Percentiles rank a stretch among this genome's conserved stretches.
Evolutionary conservation across 2,113 vertebrate genomes (phyloP).

Genomic region (Dromas ardeola): DNA sequence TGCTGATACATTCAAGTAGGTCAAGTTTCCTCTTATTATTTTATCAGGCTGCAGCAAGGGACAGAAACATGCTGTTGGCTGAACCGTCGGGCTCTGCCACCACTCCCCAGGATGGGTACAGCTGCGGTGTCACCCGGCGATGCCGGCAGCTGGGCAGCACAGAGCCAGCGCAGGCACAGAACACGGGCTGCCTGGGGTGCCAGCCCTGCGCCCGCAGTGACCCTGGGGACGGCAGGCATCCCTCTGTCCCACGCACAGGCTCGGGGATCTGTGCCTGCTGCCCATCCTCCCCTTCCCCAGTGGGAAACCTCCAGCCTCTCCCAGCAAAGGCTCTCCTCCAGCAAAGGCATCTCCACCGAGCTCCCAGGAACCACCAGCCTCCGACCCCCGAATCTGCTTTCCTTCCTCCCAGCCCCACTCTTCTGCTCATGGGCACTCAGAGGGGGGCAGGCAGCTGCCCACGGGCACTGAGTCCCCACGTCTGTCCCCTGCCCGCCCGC

Average conservation of each 20-base stretch:
- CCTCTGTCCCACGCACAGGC: neutral
- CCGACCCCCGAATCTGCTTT: fast-evolving
- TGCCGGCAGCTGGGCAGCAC: neutral
- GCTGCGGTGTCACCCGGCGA: fast-evolving
- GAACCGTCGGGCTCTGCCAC: neutral
- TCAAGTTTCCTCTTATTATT: neutral
- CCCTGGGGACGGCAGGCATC: fast-evolving
- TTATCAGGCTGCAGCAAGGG: neutral
- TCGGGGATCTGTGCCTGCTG: fast-evolving
- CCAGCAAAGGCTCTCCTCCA: fast-evolving
- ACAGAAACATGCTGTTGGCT: fast-evolving
- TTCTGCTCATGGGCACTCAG: fast-evolving
- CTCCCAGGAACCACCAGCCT: neutral
- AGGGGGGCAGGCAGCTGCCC: neutral
- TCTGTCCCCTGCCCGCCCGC: fast-evolving
- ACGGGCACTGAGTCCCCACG: fast-evolving
- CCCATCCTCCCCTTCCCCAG: neutral
- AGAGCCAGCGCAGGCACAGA: neutral
- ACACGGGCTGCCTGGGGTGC: neutral
- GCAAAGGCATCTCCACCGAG: neutral
- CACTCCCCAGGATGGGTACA: fast-evolving
- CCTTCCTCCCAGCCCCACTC: neutral
- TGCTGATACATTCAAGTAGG: neutral
- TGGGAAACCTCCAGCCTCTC: neutral
- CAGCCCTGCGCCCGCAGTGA: fast-evolving